Base-by-base conservation (phyloP, 2,113 vertebrate genomes). In the Puffinus mauretanicus region DNA sequence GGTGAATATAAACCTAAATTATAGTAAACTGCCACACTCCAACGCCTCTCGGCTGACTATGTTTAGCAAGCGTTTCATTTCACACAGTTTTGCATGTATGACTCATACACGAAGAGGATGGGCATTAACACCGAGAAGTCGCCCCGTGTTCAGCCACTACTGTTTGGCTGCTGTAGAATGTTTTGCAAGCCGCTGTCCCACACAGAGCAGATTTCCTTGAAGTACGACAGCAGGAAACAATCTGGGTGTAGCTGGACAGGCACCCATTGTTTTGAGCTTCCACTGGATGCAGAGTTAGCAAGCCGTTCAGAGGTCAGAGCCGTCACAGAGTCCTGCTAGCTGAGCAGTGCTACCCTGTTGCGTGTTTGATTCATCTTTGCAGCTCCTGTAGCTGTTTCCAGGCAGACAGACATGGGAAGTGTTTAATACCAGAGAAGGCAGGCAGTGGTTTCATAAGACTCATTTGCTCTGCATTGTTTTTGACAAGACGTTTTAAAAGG, bases 191-290 rank as follows among this genome's bases (percentile, higher is more conserved):
- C 4, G 11, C 47, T 21, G 26, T 17, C 32, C 13, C 76, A 72
- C 40, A 34, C 66, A 42, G 36, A 51, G 49, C 38, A 47, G 54
- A 47, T 83, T 93, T 97, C 94, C 95, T 94, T 95, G 80, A 81
- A 95, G 44, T 10, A 22, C 0, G 42, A 80, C 67, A 86, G 72
- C 82, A 96, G 96, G 93, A 97, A 96, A 88, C 70, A 52, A 78
- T 30, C 36, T 66, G 62, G 90, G 72, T 30, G 86, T 70, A 94
- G 90, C 84, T 86, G 82, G 69, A 86, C 81, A 93, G 71, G 26
- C 46, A 76, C 47, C 27, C 60, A 55, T 89, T 96, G 88, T 96
- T 98, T 67, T 57, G n/a, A 72, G 38, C 18, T 94, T 94, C 95
- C 84, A 96, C 46, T 90, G 64, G 60, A 82, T 67, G 77, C 42